Conservation (phyloP, 1,140 invertebrate species). For the Bombus superbus region DNA sequence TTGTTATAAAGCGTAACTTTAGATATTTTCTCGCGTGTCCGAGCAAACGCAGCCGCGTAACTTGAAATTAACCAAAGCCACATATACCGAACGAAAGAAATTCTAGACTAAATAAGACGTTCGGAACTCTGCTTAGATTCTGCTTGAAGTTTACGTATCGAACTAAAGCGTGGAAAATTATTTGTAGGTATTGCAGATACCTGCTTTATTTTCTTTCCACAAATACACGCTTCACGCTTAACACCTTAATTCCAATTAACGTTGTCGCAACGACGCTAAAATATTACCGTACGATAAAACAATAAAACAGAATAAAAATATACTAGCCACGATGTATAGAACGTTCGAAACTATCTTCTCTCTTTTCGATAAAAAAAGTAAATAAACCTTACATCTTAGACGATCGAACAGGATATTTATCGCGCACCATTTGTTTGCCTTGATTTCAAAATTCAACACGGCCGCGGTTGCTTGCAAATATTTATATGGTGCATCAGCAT, state of each 20-base stretch:
- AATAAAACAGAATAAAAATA: not conserved
- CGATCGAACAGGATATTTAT: not conserved
- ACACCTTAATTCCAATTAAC: not conserved
- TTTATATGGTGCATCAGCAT: conserved; percentile 37
- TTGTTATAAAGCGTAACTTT: conserved; percentile 1
- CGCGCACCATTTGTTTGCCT: not conserved
- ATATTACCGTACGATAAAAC: not conserved
- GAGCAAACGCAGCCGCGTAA: not conserved
- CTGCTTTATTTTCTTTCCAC: no score
- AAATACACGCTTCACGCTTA: no score
- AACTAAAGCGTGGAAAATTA: not conserved
- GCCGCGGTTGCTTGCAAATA: not conserved
- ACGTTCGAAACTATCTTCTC: not conserved
- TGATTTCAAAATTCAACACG: conserved; percentile 16
- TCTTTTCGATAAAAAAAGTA: not conserved
- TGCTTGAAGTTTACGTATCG: not conserved
- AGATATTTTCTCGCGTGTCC: not conserved
- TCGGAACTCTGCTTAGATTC: not conserved
- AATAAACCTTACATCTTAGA: not conserved
- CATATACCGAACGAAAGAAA: no score
- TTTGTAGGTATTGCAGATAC: not conserved
- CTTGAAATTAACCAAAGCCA: not conserved
- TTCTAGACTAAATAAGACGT: not conserved
- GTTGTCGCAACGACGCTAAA: not conserved
- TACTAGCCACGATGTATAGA: not conserved